Percentiles rank a stretch among this genome's conserved stretches.
Evolutionary conservation across 2,888 invertebrate species (phyloP).

Genomic region (Seladonia tumulorum): DNA sequence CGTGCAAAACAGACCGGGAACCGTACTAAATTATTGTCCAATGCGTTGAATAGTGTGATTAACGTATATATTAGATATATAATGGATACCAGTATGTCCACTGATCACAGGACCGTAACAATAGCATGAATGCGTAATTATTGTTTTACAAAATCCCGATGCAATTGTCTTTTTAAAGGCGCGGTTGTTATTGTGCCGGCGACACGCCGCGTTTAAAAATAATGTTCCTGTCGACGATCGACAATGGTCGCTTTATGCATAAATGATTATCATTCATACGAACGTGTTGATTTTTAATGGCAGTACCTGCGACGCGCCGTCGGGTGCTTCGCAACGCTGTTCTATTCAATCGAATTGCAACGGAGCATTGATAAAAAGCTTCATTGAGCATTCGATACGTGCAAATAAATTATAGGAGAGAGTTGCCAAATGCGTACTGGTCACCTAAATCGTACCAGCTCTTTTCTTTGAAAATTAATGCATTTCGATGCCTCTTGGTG

Average conservation of each 20-base stretch:
- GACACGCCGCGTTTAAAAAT: slow-evolving; percentile 22
- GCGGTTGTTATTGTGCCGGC: background rate
- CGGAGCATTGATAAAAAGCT: slow-evolving; percentile 21
- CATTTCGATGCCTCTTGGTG: no score
- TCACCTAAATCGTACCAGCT: no score
- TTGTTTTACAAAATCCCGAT: background rate
- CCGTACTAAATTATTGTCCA: slow-evolving; percentile 21
- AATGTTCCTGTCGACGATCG: slow-evolving; percentile 2
- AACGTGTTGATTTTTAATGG: slow-evolving; percentile 33
- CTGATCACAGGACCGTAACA: background rate
- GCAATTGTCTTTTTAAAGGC: background rate
- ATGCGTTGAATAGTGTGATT: slow-evolving; percentile 5
- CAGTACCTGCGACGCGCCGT: slow-evolving; percentile 20
- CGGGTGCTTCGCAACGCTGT: slow-evolving; percentile 19
- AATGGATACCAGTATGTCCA: background rate
- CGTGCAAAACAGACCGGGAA: slow-evolving; percentile 22
- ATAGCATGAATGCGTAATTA: slow-evolving; percentile 29
- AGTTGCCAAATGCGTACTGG: no score
- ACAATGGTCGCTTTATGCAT: slow-evolving; percentile 5
- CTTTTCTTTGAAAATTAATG: no score
- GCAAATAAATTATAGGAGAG: slow-evolving; percentile 23
- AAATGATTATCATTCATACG: slow-evolving; percentile 8
- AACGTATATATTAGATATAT: slow-evolving; percentile 28
- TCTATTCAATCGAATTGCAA: slow-evolving; percentile 33
- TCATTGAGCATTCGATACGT: background rate